A percentile compares a stretch with the other conserved stretches of the same genome.
Evolutionary conservation across 2,888 invertebrate species (phyloP).

Genomic region (Netelia fuscicornis): DNA sequence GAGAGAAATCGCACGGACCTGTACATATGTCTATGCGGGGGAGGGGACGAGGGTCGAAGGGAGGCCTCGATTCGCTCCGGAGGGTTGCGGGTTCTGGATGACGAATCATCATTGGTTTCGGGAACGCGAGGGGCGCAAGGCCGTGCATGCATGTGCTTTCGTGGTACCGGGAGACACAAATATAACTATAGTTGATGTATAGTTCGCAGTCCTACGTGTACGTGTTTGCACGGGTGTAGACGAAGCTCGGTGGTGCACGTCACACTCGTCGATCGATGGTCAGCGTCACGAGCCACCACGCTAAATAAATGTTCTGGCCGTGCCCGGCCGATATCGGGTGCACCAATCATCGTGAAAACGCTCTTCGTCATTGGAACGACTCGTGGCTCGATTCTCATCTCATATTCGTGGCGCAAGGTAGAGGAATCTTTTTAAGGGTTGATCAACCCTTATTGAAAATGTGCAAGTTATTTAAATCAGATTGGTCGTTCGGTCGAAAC

Average conservation of each 20-base stretch:
- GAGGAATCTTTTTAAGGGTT: background rate
- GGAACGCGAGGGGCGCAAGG: conserved; percentile 68
- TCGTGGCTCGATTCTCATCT: background rate
- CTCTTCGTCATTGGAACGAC: conserved; percentile 76
- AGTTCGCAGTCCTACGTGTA: conserved; percentile 3
- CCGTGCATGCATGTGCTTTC: conserved; percentile 61
- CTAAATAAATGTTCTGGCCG: conserved; percentile 81
- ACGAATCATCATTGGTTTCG: conserved; percentile 75
- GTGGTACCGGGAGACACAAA: conserved; percentile 45
- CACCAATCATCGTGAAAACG: conserved; percentile 80
- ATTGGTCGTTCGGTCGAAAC: background rate
- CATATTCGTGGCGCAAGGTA: background rate
- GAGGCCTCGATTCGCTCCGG: conserved; percentile 68
- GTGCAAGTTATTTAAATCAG: background rate
- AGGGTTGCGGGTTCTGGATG: conserved; percentile 73
- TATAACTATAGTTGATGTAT: conserved; percentile 20
- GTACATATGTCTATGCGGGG: background rate
- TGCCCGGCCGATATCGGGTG: conserved; percentile 75
- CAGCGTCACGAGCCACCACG: conserved; percentile 82
- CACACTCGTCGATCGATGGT: conserved; percentile 81
- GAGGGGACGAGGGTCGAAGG: conserved; percentile 41
- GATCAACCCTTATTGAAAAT: background rate
- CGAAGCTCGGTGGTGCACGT: conserved; percentile 71
- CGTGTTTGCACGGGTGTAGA: conserved; percentile 49
- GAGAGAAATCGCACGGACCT: conserved; percentile 41